Base-by-base conservation (phyloP, 2,113 vertebrate genomes). In the Embiotoca jacksoni region DNA sequence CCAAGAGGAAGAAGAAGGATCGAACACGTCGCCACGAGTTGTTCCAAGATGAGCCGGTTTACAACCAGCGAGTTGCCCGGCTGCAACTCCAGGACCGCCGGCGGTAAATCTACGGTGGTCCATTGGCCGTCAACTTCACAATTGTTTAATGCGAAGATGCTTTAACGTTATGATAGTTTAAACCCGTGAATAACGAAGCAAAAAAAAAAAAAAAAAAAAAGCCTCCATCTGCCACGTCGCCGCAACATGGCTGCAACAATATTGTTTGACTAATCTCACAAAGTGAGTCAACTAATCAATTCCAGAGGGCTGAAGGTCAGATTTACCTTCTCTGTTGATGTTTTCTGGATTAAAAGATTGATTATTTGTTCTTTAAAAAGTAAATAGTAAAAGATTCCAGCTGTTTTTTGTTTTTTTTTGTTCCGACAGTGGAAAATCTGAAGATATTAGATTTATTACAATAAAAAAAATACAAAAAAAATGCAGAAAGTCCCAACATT, bases 41-140 rank as follows among this genome's bases (percentile, higher is more conserved):
- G 15, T 57, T 50, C 3, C 73, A 62, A 13, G 16, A 63, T 72
- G 79, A 81, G 58, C 73, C 7, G 1, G 7, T 78, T 35, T 39
- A 47, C 49, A n/a, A 68, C 10, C 5, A 1, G 33, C 6, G 49
- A 50, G 2, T 49, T 2, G 39, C 72, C 14, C 0, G 59, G 23
- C 10, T 4, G 50, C 10, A 16, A 68, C 0, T 5, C 8, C 1
- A 30, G 0, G 16, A 52, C n/a, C 50, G 23, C 3, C 4, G 13
- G 32, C 33, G 59, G 23, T 23, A 64, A 67, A 9, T 65, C 53
- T 70, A 14, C 4, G 39, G n/a, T 23, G 9, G 10, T 30, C 31
- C 23, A 55, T 62, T 9, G 46, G 8, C 7, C n/a, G 49, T 62
- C 4, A 37, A 64, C n/a, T 23, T 5, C 3, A 3, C 32, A 30